Evolutionary conservation across 2,888 invertebrate genomes (phyloP).

Genomic region (Schizotus pectinicornis): DNA sequence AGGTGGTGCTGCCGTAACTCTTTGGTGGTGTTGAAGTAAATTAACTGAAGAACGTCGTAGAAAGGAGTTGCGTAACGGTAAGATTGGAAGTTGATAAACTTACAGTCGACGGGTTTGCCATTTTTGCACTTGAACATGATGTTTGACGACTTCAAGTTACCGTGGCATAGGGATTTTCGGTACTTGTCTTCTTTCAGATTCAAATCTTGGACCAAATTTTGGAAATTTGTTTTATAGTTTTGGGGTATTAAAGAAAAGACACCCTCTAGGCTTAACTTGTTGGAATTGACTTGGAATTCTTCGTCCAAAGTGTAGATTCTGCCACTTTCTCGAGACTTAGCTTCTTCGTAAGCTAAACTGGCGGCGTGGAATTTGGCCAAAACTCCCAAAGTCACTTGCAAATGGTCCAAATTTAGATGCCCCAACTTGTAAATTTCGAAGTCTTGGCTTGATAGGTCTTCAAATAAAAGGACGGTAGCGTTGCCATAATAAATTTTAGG

Average conservation of each 20-base stretch:
- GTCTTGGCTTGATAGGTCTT: slow-evolving; percentile 10
- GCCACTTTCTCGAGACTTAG: slow-evolving; percentile 18
- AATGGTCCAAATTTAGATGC: slow-evolving; percentile 11
- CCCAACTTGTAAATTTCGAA: slow-evolving; percentile 9
- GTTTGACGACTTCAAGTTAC: slow-evolving; percentile 25
- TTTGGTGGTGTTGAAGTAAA: slow-evolving; percentile 8
- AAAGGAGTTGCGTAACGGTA: slow-evolving; percentile 25
- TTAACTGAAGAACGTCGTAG: slow-evolving; percentile 22
- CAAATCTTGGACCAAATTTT: background rate
- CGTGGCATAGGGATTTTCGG: slow-evolving; percentile 27
- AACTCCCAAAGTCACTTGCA: slow-evolving; percentile 18
- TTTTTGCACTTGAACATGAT: slow-evolving; percentile 26
- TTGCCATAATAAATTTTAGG: slow-evolving; percentile 10
- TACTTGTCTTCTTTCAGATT: background rate
- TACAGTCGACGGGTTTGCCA: slow-evolving; percentile 19
- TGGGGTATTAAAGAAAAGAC: too few relatives aligned
- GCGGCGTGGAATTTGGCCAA: slow-evolving; percentile 31
- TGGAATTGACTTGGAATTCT: background rate
- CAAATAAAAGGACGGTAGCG: slow-evolving; percentile 3
- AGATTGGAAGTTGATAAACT: slow-evolving; percentile 26
- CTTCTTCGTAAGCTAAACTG: slow-evolving; percentile 30
- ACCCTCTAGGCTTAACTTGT: too few relatives aligned
- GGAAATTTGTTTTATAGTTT: background rate
- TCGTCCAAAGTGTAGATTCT: slow-evolving; percentile 15
- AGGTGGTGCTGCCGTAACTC: slow-evolving; percentile 7